phyloP scores from a whole-genome alignment of 2,113 vertebrate genomes.

The Cygnus atratus region DNA sequence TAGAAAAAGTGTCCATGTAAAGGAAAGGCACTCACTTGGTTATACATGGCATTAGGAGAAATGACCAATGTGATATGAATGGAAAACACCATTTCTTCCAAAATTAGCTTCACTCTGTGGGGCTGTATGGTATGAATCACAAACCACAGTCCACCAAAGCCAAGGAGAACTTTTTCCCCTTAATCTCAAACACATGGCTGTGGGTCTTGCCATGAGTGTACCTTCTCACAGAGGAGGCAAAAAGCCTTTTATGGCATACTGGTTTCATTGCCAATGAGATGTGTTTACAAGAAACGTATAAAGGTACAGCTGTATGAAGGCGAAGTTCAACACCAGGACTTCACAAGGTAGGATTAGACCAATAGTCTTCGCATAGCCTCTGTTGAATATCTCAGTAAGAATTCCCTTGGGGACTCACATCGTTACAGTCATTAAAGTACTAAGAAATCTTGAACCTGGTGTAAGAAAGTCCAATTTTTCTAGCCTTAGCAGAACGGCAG shows the following conservation, averaged over 20 bases:
- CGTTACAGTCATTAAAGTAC: not conserved
- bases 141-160: not conserved
- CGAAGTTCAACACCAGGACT: not conserved
- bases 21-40: not conserved
- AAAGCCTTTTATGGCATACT: not conserved
- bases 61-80: not conserved
- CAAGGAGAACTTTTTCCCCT: accelerated
- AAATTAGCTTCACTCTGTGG: not conserved
- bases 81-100: not conserved
- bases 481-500: not conserved
- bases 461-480: not conserved
- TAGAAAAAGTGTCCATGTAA: not conserved
- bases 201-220: not conserved
- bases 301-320: not conserved
- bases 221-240: not conserved
- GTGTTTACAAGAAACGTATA: not conserved
- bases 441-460: not conserved
- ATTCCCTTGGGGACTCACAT: not conserved
- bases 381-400: not conserved
- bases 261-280: not conserved
- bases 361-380: not conserved
- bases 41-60: not conserved
- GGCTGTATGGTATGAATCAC: not conserved
- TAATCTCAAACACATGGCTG: not conserved
- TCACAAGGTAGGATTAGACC: not conserved